Percentiles rank a stretch among this genome's conserved stretches.
Evolutionary conservation across 2,888 invertebrate species (phyloP).

Genomic region (Drosophila merina): DNA sequence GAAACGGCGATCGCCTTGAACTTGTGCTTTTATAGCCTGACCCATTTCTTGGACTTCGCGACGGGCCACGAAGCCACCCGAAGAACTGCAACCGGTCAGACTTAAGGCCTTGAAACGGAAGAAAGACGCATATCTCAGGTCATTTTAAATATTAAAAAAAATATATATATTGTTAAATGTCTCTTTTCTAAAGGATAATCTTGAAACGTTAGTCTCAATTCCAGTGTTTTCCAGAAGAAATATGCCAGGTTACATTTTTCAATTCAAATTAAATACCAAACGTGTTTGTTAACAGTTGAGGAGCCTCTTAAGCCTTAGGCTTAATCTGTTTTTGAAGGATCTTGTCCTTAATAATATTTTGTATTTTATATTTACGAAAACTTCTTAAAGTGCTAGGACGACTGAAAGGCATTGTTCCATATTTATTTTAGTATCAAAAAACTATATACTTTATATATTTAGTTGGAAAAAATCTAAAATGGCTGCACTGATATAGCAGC

Average conservation of each 20-base stretch:
- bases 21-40: conserved; percentile 92
- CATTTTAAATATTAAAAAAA: neutral
- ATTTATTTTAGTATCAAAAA: no score
- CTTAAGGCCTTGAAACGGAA: conserved; percentile 20
- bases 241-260: neutral
- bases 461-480: no score
- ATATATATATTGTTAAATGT: neutral
- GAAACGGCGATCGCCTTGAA: conserved; percentile 90
- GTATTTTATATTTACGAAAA: no score
- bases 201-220: neutral
- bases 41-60: conserved; percentile 85
- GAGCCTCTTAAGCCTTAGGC: no score
- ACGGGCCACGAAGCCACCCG: conserved; percentile 37
- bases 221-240: neutral
- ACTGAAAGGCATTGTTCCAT: no score
- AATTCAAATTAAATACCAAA: neutral
- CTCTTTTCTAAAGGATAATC: neutral
- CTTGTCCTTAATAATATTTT: no score
- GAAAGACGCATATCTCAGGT: neutral
- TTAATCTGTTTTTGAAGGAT: no score
- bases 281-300: neutral
- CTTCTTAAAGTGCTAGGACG: no score
- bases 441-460: no score
- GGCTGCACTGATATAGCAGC: conserved; percentile 2
- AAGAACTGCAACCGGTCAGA: conserved; percentile 65